Evolutionary conservation across 1,140 invertebrate species (phyloP).

Genomic region (Subanguina moxae): DNA sequence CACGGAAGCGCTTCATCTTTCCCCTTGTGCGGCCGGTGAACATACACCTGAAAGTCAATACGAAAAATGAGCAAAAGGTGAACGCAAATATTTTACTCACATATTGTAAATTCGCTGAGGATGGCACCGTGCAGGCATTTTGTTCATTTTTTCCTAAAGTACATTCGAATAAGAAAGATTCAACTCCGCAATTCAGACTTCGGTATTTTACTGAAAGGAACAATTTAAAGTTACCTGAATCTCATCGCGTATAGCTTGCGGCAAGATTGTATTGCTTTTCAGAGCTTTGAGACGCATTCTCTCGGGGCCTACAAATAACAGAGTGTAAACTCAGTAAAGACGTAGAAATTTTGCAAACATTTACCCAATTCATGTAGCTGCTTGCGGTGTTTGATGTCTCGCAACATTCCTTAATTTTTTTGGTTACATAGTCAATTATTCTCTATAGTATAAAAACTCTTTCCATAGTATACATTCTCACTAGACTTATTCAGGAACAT

Average conservation of each 20-base stretch:
- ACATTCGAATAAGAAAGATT: too few species aligned
- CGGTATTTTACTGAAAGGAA: not conserved
- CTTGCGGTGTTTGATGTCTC: conserved; percentile 50
- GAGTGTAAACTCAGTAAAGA: too few species aligned
- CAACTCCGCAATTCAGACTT: too few species aligned
- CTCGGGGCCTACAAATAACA: conserved; percentile 33
- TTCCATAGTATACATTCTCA: too few species aligned
- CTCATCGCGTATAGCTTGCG: conserved; percentile 56
- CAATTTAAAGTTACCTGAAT: conserved; percentile 36
- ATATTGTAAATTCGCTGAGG: conserved; percentile 23
- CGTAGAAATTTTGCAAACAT: too few species aligned
- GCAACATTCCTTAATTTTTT: conserved; percentile 38
- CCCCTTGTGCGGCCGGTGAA: conserved; percentile 55
- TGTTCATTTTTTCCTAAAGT: not conserved
- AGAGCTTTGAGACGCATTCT: conserved; percentile 53
- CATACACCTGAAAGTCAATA: conserved; percentile 55
- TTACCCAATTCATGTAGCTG: conserved; percentile 12
- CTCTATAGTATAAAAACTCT: too few species aligned
- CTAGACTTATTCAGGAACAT: too few species aligned
- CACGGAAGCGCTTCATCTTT: conserved; percentile 56
- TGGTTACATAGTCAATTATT: too few species aligned
- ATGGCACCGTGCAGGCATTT: conserved; percentile 27
- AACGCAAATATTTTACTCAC: not conserved
- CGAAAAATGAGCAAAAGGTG: not conserved
- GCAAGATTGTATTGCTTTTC: conserved; percentile 54